Conservation (phyloP, 2,113 vertebrate species). For the Tachycineta bicolor region DNA sequence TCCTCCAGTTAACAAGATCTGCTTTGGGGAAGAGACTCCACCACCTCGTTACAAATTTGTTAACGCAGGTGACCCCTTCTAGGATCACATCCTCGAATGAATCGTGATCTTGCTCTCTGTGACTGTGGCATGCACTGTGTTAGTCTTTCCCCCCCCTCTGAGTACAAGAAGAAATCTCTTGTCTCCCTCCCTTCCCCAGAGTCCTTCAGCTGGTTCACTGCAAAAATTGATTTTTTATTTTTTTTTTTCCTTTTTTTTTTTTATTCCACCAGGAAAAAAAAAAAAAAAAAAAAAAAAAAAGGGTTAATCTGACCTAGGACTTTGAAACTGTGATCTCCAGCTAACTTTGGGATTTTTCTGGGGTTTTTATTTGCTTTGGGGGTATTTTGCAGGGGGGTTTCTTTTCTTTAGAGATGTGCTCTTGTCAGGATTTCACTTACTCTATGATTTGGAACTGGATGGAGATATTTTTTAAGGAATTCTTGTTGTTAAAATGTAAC, state of each 20-base stretch:
- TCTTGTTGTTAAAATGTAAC: conserved; percentile 72
- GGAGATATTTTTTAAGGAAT: conserved; percentile 73
- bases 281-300: background rate
- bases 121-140: conserved; percentile 68
- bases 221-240: background rate
- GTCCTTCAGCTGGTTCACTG: conserved; percentile 48
- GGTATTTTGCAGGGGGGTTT: background rate
- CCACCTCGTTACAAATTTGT: conserved; percentile 54
- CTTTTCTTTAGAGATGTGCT: conserved; percentile 65
- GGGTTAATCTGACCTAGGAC: conserved; percentile 60
- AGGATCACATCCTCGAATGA: conserved; percentile 69
- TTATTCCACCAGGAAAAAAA: background rate
- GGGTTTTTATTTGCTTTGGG: background rate
- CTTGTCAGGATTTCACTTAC: conserved; percentile 73
- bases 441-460: conserved; percentile 72
- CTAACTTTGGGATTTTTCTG: background rate
- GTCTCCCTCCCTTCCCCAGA: conserved; percentile 43
- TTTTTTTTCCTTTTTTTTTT: background rate
- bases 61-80: conserved; percentile 63
- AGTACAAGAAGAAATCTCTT: conserved; percentile 57
- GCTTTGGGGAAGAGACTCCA: conserved; percentile 55
- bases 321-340: conserved; percentile 53
- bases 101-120: conserved; percentile 65
- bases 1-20: conserved; percentile 63
- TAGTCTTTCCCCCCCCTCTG: conserved; percentile 51